These are phyloP conservation scores for Colossoma macropomum DNA, from an alignment of 2,113 vertebrate species.

Conservation along the genomic window DNA sequence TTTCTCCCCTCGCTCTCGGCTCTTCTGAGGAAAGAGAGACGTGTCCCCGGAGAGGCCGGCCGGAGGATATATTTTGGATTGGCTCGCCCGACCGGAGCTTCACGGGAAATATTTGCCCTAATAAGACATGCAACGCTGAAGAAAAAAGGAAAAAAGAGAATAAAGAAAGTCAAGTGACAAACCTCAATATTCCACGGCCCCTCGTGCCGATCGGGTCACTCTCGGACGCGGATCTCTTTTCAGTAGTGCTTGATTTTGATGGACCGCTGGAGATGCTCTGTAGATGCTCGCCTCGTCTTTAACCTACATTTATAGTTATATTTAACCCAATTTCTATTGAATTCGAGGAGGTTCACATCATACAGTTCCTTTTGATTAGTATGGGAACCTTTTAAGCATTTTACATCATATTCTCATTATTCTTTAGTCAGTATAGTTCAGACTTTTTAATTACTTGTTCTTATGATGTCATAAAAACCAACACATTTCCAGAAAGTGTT, in stretches of 20 bases:
- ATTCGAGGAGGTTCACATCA: too few relatives aligned
- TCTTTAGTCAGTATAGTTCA: too few relatives aligned
- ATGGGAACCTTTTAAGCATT: too few relatives aligned
- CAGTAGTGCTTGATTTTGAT: too few relatives aligned
- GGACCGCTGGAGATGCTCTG: not conserved
- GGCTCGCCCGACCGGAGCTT: slow-evolving; percentile 71
- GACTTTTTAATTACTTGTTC: too few relatives aligned
- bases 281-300: too few relatives aligned
- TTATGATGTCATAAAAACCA: too few relatives aligned
- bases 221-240: not conserved
- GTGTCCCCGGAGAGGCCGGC: slow-evolving; percentile 72
- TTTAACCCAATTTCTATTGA: too few relatives aligned
- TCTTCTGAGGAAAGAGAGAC: slow-evolving; percentile 76
- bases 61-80: slow-evolving; percentile 74
- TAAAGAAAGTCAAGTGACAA: slow-evolving; percentile 21
- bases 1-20: slow-evolving; percentile 78
- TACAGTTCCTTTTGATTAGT: too few relatives aligned
- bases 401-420: too few relatives aligned
- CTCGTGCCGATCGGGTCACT: not conserved
- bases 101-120: slow-evolving; percentile 74
- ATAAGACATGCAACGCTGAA: slow-evolving; percentile 66
- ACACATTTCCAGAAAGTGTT: too few relatives aligned
- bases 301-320: too few relatives aligned
- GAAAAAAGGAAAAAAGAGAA: slow-evolving; percentile 29
- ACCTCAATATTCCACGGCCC: not conserved